These are phyloP conservation scores for Dorcus hopei DNA, from an alignment of 2,888 invertebrate genomes.

Conservation along the genomic window DNA sequence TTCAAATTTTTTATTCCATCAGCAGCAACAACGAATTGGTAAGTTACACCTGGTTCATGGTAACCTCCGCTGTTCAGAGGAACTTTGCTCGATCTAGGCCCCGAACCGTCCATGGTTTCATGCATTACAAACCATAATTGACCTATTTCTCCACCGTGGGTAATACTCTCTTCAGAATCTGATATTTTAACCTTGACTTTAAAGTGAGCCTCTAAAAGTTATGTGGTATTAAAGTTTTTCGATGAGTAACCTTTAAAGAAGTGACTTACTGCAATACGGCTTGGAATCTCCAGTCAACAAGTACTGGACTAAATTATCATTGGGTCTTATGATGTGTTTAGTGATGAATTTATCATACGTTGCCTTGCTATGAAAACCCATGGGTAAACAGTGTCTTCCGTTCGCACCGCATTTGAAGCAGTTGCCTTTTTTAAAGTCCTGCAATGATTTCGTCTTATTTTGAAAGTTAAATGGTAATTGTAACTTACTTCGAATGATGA, in stretches of 20 bases:
- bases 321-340: constrained; percentile 50
- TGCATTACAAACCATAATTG: constrained; percentile 66
- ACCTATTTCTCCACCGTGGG: constrained; percentile 78
- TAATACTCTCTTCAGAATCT: constrained; percentile 64
- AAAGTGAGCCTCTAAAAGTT: constrained; percentile 71
- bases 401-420: constrained; percentile 68
- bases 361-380: constrained; percentile 62
- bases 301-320: constrained; percentile 61
- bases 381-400: constrained; percentile 65
- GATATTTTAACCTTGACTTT: constrained; percentile 72
- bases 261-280: constrained; percentile 75
- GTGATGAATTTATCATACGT: constrained; percentile 54
- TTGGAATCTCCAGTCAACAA: constrained; percentile 66
- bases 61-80: constrained; percentile 45
- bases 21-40: constrained; percentile 66
- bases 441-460: constrained; percentile 4
- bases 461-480: neutral
- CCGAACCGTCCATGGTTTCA: constrained; percentile 54
- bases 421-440: constrained; percentile 66
- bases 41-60: constrained; percentile 70
- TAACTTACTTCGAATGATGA: constrained; percentile 66
- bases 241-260: neutral
- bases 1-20: constrained; percentile 63
- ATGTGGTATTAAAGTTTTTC: neutral
- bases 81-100: constrained; percentile 36